These are phyloP conservation scores for Rhizoglyphus robini DNA, from an alignment of 1,140 invertebrate genomes.

Conservation along the genomic window DNA sequence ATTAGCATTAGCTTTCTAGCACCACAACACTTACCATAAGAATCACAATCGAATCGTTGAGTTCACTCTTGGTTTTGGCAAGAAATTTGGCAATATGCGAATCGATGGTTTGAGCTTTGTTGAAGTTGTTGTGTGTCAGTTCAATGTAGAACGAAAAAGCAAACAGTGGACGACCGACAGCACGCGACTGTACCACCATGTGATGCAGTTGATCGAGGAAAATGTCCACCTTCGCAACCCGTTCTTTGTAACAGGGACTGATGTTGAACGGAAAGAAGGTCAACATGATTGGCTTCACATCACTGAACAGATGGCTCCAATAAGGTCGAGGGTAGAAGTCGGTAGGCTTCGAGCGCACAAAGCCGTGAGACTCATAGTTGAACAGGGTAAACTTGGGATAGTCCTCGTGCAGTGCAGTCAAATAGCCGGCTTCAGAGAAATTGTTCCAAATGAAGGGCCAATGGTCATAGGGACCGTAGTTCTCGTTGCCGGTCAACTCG, in stretches of 20 bases:
- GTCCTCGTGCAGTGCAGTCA: slow-evolving; percentile 66
- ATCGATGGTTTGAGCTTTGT: slow-evolving; percentile 20
- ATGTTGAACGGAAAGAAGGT: slow-evolving; percentile 11
- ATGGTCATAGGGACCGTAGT: slow-evolving; percentile 15
- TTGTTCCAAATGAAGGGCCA: slow-evolving; percentile 30
- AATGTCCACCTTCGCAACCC: slow-evolving; percentile 23
- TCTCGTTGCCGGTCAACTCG: background rate
- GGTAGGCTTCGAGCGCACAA: slow-evolving; percentile 50
- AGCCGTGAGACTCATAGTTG: slow-evolving; percentile 63
- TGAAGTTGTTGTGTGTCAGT: slow-evolving; percentile 23
- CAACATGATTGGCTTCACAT: slow-evolving; percentile 16
- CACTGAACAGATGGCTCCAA: slow-evolving; percentile 27
- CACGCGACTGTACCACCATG: slow-evolving; percentile 28
- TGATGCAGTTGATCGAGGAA: slow-evolving; percentile 26
- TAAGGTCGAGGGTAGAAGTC: slow-evolving; percentile 67
- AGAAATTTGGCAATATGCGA: slow-evolving; percentile 19
- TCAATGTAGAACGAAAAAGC: slow-evolving; percentile 15
- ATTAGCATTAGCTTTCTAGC: background rate
- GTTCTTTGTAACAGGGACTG: slow-evolving; percentile 19
- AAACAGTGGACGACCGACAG: slow-evolving; percentile 25
- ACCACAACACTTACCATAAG: slow-evolving; percentile 35
- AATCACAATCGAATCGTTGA: slow-evolving; percentile 21
- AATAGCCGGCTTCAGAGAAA: slow-evolving; percentile 48
- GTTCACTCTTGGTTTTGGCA: background rate
- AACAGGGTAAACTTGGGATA: slow-evolving; percentile 55